Evolutionary conservation across 2,113 vertebrate genomes (phyloP).

Genomic region (Mus pahari): DNA sequence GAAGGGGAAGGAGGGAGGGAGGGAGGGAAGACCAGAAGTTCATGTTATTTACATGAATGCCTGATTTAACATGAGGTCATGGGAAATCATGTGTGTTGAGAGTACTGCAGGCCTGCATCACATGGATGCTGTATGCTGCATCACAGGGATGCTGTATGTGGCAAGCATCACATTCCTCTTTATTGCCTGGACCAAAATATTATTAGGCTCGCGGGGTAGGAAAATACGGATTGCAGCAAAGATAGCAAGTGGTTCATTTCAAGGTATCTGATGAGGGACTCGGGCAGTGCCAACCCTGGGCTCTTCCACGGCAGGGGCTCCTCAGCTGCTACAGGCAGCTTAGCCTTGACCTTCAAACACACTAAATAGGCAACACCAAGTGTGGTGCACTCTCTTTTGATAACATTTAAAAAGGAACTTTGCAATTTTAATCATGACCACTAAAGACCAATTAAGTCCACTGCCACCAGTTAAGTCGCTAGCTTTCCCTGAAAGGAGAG

Average conservation of each 20-base stretch:
- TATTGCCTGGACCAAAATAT: background rate
- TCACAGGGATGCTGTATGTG: accelerated
- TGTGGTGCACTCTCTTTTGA: background rate
- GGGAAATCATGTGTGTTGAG: background rate
- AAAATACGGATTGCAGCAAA: background rate
- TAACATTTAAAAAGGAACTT: background rate
- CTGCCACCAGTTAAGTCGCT: background rate
- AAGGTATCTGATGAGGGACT: accelerated
- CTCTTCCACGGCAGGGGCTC: background rate
- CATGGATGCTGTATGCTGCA: accelerated
- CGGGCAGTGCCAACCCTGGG: background rate
- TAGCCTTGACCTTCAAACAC: background rate
- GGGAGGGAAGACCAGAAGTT: background rate
- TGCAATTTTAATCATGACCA: background rate
- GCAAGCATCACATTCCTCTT: background rate
- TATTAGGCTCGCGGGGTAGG: background rate
- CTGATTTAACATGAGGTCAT: background rate
- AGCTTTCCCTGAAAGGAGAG: background rate
- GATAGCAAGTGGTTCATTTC: background rate
- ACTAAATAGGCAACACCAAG: background rate
- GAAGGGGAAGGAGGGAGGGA: no score
- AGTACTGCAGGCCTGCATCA: background rate
- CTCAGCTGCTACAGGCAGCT: background rate
- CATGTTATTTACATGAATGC: background rate
- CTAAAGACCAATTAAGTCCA: background rate